Conservation (phyloP, 2,888 invertebrate species). For the Callinectes sapidus region DNA sequence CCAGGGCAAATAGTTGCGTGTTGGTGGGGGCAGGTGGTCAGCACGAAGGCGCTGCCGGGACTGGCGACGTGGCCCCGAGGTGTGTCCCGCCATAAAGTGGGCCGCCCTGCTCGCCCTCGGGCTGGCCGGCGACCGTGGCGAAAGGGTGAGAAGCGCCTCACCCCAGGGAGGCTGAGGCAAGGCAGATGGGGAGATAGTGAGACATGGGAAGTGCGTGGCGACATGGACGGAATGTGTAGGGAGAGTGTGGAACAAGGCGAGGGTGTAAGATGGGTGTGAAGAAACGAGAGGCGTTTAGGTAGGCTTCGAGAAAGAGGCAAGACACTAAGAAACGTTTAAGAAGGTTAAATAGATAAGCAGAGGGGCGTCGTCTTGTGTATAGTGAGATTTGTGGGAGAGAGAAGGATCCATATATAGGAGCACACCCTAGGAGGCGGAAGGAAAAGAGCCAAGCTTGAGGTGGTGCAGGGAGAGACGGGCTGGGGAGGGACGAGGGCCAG, state of each 20-base stretch:
- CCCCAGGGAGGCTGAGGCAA: slow-evolving; percentile 47
- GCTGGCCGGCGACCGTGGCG: slow-evolving; percentile 44
- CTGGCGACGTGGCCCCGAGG: slow-evolving; percentile 4
- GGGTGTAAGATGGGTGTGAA: slow-evolving; percentile 27
- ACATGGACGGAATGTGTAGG: not conserved
- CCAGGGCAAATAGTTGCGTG: not conserved
- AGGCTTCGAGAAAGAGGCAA: not conserved
- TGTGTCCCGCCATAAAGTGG: slow-evolving; percentile 24
- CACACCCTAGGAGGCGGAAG: not conserved
- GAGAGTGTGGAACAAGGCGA: slow-evolving; percentile 1
- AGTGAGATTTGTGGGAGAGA: not conserved
- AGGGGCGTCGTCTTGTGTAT: not conserved
- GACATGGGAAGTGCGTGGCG: slow-evolving; percentile 5
- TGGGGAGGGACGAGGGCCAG: not conserved
- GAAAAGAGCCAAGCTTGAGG: not conserved
- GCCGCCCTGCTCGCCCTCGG: slow-evolving; percentile 20
- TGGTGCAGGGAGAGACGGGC: not conserved
- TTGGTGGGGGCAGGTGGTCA: not conserved
- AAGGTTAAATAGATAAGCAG: not conserved
- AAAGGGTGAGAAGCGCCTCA: slow-evolving; percentile 55
- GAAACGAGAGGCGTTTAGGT: slow-evolving; percentile 6
- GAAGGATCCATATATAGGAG: not conserved
- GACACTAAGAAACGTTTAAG: not conserved
- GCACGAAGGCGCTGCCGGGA: not conserved
- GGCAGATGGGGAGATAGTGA: slow-evolving; percentile 49